These are phyloP conservation scores for Grantiella picta DNA, from an alignment of 2,113 vertebrate genomes.

Conservation along the genomic window DNA sequence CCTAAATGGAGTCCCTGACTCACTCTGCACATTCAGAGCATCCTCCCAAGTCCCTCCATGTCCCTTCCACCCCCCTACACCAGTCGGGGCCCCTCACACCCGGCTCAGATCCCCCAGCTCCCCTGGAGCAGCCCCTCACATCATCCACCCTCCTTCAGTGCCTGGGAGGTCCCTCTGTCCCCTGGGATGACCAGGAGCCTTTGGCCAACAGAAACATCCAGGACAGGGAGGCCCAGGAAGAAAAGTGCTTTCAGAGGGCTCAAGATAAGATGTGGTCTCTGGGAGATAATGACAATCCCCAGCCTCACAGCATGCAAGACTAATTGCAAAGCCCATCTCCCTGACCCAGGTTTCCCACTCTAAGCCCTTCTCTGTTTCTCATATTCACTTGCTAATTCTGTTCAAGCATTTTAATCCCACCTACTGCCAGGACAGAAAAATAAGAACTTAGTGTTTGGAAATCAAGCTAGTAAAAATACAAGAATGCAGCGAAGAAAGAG, in stretches of 20 bases:
- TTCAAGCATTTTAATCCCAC: constrained; percentile 33
- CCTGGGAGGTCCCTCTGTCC: background rate
- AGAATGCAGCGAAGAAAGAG: background rate
- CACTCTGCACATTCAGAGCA: background rate
- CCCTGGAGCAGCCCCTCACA: background rate
- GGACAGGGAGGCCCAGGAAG: background rate
- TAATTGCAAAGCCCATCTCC: constrained; percentile 46
- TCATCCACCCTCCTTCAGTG: rapidly evolving
- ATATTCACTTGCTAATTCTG: background rate
- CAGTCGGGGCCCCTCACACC: rapidly evolving
- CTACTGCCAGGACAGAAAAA: background rate
- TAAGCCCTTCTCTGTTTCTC: constrained; percentile 18
- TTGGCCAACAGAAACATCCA: background rate
- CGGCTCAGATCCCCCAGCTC: background rate
- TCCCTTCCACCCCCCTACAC: background rate
- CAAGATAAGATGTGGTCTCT: background rate
- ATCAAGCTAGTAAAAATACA: background rate
- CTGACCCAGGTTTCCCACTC: background rate
- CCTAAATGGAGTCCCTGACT: background rate
- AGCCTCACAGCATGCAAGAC: constrained; percentile 29
- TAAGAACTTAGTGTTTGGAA: background rate
- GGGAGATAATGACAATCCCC: background rate
- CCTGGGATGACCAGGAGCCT: background rate
- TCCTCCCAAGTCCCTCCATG: background rate
- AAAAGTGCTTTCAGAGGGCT: background rate